These are phyloP conservation scores for Endomychus coccineus DNA, from an alignment of 2,888 invertebrate species.

Conservation along the genomic window DNA sequence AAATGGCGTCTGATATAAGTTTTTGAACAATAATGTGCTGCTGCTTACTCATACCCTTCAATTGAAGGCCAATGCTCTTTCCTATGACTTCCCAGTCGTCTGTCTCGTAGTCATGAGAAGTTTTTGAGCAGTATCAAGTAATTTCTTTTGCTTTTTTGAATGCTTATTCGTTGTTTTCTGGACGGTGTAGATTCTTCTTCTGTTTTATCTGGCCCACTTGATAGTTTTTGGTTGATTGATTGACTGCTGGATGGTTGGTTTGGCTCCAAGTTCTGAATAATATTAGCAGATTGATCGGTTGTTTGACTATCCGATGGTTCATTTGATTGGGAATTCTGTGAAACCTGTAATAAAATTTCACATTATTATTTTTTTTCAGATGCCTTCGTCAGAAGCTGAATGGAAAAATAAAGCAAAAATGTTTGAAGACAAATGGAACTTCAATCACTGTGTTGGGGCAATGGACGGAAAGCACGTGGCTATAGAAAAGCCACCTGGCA, in stretches of 20 bases:
- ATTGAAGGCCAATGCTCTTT: slow-evolving; percentile 11
- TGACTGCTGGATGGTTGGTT: not conserved
- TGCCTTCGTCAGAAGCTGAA: slow-evolving; percentile 5
- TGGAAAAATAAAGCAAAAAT: slow-evolving; percentile 5
- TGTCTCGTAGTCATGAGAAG: not conserved
- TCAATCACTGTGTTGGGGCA: too few relatives aligned
- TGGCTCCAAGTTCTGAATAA: too few relatives aligned
- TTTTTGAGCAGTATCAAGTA: slow-evolving; percentile 9
- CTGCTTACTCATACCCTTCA: slow-evolving; percentile 6
- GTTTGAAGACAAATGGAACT: too few relatives aligned
- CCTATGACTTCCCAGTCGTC: slow-evolving; percentile 9
- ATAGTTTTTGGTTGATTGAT: not conserved
- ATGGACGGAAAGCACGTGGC: too few relatives aligned
- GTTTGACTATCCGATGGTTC: not conserved
- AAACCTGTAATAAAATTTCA: not conserved
- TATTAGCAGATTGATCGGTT: too few relatives aligned
- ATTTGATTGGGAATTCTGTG: not conserved
- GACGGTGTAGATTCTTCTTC: not conserved
- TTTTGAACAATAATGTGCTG: slow-evolving; percentile 10
- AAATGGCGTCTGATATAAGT: slow-evolving; percentile 10
- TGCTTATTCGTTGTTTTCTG: slow-evolving; percentile 5
- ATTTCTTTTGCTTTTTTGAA: slow-evolving; percentile 9
- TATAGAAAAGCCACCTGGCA: slow-evolving; percentile 17
- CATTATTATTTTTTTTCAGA: slow-evolving; percentile 1
- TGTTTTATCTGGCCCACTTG: too few relatives aligned